Conservation (phyloP, 2,888 invertebrate species). For the Syrphus vitripennis region DNA sequence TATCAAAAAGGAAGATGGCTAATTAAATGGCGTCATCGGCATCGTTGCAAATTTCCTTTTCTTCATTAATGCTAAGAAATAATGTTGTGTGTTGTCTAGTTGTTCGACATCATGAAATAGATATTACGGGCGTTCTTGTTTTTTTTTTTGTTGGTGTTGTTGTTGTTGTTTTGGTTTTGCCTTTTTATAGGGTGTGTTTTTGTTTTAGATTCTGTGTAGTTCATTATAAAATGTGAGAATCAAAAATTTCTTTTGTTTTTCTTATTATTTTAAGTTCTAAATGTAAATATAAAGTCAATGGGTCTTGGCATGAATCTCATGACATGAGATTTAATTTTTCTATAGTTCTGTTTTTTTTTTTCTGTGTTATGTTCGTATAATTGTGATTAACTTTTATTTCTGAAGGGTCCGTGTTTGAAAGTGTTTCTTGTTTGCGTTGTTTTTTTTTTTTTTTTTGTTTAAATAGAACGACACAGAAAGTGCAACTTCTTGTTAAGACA, state of each 20-base stretch:
- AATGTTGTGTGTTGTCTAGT: neutral
- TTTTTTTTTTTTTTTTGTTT: neutral
- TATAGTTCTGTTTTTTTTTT: neutral
- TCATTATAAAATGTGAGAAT: slow-evolving; percentile 55
- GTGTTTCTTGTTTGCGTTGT: slow-evolving; percentile 22
- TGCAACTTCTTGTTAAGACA: slow-evolving; percentile 50
- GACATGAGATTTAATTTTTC: slow-evolving; percentile 40
- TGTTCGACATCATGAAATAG: slow-evolving; percentile 28
- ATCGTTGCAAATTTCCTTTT: slow-evolving; percentile 50
- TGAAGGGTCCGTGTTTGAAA: slow-evolving; percentile 25
- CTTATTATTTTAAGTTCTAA: slow-evolving; percentile 22
- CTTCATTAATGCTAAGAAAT: neutral
- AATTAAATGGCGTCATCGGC: slow-evolving; percentile 65
- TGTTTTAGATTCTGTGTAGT: neutral
- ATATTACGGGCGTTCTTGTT: slow-evolving; percentile 20
- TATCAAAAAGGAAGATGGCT: slow-evolving; percentile 9
- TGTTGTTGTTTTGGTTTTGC: neutral
- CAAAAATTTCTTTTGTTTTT: slow-evolving; percentile 41
- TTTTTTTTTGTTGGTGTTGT: too few species aligned
- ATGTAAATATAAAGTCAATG: slow-evolving; percentile 45
- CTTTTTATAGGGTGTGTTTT: slow-evolving; percentile 12
- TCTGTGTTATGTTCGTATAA: slow-evolving; percentile 24
- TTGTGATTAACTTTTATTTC: slow-evolving; percentile 29
- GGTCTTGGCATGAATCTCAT: slow-evolving; percentile 61
- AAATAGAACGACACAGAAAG: slow-evolving; percentile 58